A percentile compares a stretch with the other conserved stretches of the same genome.
Conservation (phyloP, 2,797 vertebrate genomes). For the Triplophysa bombifrons region DNA sequence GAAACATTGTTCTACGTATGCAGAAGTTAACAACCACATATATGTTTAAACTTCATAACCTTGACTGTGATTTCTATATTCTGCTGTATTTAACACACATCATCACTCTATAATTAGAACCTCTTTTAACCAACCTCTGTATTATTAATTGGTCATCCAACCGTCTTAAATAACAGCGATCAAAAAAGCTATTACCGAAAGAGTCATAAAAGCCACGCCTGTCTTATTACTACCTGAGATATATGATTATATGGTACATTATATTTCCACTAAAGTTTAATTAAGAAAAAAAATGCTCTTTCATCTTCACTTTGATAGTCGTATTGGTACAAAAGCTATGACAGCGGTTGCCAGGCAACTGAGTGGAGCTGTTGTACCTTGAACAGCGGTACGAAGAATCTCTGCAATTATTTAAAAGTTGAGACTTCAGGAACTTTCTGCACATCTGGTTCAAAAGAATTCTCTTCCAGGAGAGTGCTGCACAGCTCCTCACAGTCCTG, state of each 20-base stretch:
- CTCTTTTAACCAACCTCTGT: neutral
- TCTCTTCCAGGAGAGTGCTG: neutral
- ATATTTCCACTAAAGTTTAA: conserved; percentile 27
- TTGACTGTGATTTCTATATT: neutral
- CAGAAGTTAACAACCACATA: neutral
- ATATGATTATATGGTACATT: neutral
- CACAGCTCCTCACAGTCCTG: neutral
- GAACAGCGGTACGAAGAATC: conserved; percentile 11
- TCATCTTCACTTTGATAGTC: conserved; percentile 10
- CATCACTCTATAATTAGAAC: neutral
- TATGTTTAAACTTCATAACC: neutral
- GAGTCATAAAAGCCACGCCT: conserved; percentile 21
- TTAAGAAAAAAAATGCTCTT: conserved; percentile 2
- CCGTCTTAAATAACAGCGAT: neutral
- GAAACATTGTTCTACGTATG: neutral
- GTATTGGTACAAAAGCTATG: conserved; percentile 28
- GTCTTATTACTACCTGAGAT: conserved; percentile 11
- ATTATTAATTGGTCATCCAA: neutral
- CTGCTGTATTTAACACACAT: neutral
- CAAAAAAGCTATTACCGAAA: conserved; percentile 2
- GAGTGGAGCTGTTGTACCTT: conserved; percentile 36
- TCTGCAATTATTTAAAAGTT: conserved; percentile 31
- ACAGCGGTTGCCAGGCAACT: conserved; percentile 52
- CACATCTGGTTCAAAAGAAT: neutral
- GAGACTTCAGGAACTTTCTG: conserved; percentile 4